phyloP scores from a whole-genome alignment of 1,140 invertebrate genomes.

The Trissolcus basalis region DNA sequence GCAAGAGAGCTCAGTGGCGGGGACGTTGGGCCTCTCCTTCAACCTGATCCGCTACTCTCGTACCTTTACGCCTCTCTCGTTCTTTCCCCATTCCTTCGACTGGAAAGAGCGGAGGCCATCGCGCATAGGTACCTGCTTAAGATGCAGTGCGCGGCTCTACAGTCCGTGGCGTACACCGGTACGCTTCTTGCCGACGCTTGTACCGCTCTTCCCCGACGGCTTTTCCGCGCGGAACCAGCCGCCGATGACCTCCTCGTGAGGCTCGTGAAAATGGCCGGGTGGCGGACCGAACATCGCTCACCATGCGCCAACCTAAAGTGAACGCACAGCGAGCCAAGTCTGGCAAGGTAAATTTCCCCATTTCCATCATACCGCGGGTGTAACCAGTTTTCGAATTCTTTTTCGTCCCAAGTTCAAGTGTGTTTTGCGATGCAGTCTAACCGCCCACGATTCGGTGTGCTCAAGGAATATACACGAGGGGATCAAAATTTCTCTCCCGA shows the following conservation, averaged over 20 bases:
- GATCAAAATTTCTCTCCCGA: too few species aligned
- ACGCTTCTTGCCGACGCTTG: slow-evolving; percentile 35
- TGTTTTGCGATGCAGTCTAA: not conserved
- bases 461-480: too few species aligned
- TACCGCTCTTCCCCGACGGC: slow-evolving; percentile 18
- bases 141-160: slow-evolving; percentile 71
- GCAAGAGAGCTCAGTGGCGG: slow-evolving; percentile 12
- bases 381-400: not conserved
- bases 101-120: slow-evolving; percentile 63
- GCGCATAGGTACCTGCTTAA: slow-evolving; percentile 68
- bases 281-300: slow-evolving; percentile 20
- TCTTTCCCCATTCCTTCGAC: slow-evolving; percentile 67
- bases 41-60: slow-evolving; percentile 35
- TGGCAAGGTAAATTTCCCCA: slow-evolving; percentile 25
- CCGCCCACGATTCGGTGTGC: too few species aligned
- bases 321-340: slow-evolving; percentile 38
- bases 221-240: slow-evolving; percentile 10
- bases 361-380: not conserved
- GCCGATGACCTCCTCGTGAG: slow-evolving; percentile 22
- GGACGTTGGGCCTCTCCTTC: slow-evolving; percentile 29
- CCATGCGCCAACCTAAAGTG: slow-evolving; percentile 32
- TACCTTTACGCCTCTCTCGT: slow-evolving; percentile 31
- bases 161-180: slow-evolving; percentile 68
- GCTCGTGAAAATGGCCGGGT: slow-evolving; percentile 61
- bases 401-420: slow-evolving; percentile 19